Evolutionary conservation across 2,113 vertebrate genomes (phyloP), one percentile per base, ranked within the genome.

Genomic region (Probosciger aterrimus): DNA sequence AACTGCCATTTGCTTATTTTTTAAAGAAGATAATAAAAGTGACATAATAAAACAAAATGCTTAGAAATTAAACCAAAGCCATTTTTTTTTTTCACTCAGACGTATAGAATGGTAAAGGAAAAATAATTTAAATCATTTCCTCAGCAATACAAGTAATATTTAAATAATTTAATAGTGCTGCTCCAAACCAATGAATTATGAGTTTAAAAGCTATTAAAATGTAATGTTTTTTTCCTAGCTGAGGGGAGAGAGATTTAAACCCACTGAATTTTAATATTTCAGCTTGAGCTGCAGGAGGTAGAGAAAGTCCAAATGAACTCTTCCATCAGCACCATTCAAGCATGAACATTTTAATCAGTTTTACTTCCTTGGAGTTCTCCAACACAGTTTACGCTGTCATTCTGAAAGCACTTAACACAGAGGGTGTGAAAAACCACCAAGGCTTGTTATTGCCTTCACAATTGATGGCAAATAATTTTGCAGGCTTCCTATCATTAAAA

Each of bases 181-280:
- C 98, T 98, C 97, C 97, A 98, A 98, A 98, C 97, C 98, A 98
- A 98, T 98, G 98, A 98, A 98, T 98, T 98, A 98, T 98, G 98
- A 98, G 98, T 98, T 98, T 98, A 98, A 98, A 98, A 98, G 98
- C 98, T 98, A 98, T 98, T 98, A 98, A 98, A 98, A 98, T 98
- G 98, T 98, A 98, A 98, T 98, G 97, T 98, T 98, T 98, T 98
- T 98, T 98, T 97, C 98, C 97, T 96, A 97, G 98, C 98, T 98
- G 97, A 98, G 98, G 97, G 97, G 94, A 98, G 96, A 98, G 97
- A 98, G 98, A 98, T 98, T 98, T 98, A 98, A 98, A 98, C 98
- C 98, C 98, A 98, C 98, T 98, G 98, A 98, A 98, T 98, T 98
- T 98, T 98, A 98, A 98, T 98, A 98, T 98, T 98, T 98, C 98